Evolutionary conservation across 2,888 invertebrate genomes (phyloP), one percentile per base, ranked within the genome.

Genomic region (Boloria euphrosyne): DNA sequence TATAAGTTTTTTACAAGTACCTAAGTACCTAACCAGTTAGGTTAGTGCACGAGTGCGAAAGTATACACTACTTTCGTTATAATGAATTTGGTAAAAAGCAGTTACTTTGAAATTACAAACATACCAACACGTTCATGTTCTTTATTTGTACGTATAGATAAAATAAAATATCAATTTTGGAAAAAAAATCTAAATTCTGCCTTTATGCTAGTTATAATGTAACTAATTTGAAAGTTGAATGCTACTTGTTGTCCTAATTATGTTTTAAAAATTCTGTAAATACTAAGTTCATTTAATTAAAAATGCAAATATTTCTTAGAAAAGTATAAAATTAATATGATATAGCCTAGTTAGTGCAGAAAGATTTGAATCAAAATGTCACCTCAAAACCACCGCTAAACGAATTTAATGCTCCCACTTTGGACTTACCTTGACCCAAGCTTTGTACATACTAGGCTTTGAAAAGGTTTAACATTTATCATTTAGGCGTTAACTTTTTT

Each of bases 151-250:
- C n/a, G n/a, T n/a, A n/a, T n/a, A n/a, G n/a, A n/a, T n/a, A n/a
- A n/a, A n/a, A n/a, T n/a, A n/a, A n/a, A n/a, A n/a, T n/a, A n/a
- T n/a, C n/a, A n/a, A n/a, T n/a, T n/a, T n/a, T n/a, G n/a, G n/a
- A n/a, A n/a, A n/a, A n/a, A n/a, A n/a, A n/a, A n/a, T n/a, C n/a
- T n/a, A n/a, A n/a, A n/a, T n/a, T n/a, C n/a, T n/a, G n/a, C n/a
- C n/a, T n/a, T n/a, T n/a, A n/a, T n/a, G n/a, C n/a, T n/a, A n/a
- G n/a, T n/a, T n/a, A n/a, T 54, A 13, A 43, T 43, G 18, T 1
- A 44, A 44, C 55, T 55, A 44, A 55, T 44, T 55, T 18, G 44
- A 55, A 44, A 44, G 43, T 44, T 55, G 10, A 55, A 22, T n/a
- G 44, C 43, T n/a, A n/a, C 44, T 44, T 44, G n/a, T 44, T 22